Evolutionary conservation across 2,797 vertebrate species (phyloP).

Genomic region (Scleropages formosus): DNA sequence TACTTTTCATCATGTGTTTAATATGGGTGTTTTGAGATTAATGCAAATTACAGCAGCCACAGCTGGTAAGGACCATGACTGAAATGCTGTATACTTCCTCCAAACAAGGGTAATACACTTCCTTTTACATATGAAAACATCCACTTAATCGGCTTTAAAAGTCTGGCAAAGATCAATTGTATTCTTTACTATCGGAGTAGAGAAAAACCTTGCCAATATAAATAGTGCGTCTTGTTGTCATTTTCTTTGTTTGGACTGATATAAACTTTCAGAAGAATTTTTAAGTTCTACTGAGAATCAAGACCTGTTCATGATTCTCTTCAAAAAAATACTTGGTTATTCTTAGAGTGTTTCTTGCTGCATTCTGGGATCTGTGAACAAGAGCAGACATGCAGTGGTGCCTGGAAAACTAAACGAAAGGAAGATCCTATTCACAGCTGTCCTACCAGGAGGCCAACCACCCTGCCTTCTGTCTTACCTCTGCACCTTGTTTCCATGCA

Average conservation of each 20-base stretch:
- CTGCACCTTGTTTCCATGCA: no score
- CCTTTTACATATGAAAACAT: background rate
- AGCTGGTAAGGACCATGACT: no score
- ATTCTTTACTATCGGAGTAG: constrained; percentile 13
- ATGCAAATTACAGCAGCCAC: no score
- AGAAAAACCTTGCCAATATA: constrained; percentile 19
- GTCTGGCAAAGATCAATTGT: background rate
- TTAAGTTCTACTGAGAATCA: background rate
- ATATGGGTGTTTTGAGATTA: no score
- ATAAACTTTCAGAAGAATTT: constrained; percentile 22
- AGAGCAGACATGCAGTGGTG: constrained; percentile 55
- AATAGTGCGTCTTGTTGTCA: background rate
- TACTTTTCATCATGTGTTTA: no score
- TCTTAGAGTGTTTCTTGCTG: constrained; percentile 41
- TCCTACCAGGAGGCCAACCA: constrained; percentile 9
- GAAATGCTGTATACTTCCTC: no score
- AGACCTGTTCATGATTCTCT: constrained; percentile 7
- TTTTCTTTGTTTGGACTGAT: no score
- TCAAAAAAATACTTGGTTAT: constrained; percentile 28
- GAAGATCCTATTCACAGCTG: constrained; percentile 32
- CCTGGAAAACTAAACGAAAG: constrained; percentile 31
- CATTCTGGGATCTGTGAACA: constrained; percentile 48
- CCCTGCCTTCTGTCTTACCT: no score
- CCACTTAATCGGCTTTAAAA: constrained; percentile 1
- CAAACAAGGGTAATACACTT: background rate